Conservation (phyloP, 2,888 invertebrate species). For the Toxonevra muliebris region DNA sequence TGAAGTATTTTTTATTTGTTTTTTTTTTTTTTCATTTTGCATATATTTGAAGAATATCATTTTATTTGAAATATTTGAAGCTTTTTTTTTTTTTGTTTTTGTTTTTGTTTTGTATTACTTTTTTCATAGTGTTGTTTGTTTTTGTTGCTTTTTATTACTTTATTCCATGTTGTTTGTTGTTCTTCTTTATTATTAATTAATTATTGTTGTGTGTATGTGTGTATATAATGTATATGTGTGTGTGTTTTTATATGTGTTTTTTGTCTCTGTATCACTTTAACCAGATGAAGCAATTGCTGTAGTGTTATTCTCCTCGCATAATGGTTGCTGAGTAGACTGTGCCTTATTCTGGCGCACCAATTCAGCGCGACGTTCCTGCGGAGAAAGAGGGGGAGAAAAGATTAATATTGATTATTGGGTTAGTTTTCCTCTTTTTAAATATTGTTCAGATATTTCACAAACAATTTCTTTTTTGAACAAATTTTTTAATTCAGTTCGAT, state of each 20-base stretch:
- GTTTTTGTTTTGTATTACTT: conserved; percentile 1
- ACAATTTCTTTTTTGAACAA: no score
- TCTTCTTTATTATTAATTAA: not conserved
- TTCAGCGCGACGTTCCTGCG: conserved; percentile 90
- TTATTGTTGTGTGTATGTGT: conserved; percentile 18
- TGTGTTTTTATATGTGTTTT: conserved; percentile 12
- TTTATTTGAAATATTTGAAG: no score
- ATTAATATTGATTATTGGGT: not conserved
- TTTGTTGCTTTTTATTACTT: conserved; percentile 13
- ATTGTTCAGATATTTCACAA: no score
- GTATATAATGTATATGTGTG: conserved; percentile 11
- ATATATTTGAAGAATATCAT: not conserved
- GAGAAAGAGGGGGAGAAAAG: conserved; percentile 2
- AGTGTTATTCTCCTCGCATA: conserved; percentile 68
- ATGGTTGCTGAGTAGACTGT: conserved; percentile 52
- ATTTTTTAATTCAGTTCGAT: no score
- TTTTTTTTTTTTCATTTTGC: not conserved
- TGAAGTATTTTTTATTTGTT: not conserved
- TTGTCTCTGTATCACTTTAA: conserved; percentile 57
- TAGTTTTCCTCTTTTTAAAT: no score
- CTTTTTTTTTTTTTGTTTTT: conserved; percentile 6
- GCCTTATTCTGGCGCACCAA: conserved; percentile 91
- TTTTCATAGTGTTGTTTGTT: conserved; percentile 20
- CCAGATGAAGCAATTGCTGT: conserved; percentile 74
- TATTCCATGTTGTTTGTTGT: not conserved